Evolutionary conservation across 2,797 vertebrate species (phyloP), one percentile per base, ranked within the genome.

Genomic region (Squalus acanthias): DNA sequence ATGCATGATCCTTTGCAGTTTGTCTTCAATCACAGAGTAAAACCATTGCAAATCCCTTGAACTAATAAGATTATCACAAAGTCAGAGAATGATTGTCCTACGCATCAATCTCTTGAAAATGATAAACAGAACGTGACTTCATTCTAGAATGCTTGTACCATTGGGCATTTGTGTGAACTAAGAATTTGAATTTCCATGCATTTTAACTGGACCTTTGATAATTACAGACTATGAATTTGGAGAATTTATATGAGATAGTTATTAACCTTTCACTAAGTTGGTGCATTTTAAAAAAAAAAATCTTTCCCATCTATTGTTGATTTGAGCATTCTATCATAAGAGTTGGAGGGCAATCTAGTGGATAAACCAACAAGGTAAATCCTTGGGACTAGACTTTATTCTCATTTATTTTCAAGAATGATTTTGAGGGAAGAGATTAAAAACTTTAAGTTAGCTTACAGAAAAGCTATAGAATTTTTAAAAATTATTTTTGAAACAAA

Each of bases 31-130:
- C 70, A 57, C 26, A 60, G 94, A 26, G 26, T 95, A 95, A 95
- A 95, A 95, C 70, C 94, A 29, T 57, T 95, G 70, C 53, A 76
- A 95, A 95, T 76, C 70, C 94, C 94, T 95, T 95, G 46, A 76
- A 95, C 70, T 95, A 76, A 76, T 74, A 74, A 17, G 94, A 95
- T 95, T 76, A 95, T 95, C 72, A 74, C 26, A 76, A 95, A 95
- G 94, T 76, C 94, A 95, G 94, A 2, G 46, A 72, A 95, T 33
- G 70, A 76, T 76, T 95, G 94, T 95, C 50, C 70, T 57, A 76
- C 46, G 26, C 53, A 60, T 95, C 94, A 95, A 9, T 33, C 70
- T 76, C 1, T 20, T 76, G 46, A 74, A 76, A 76, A 53, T 57
- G 94, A 76, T 76, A 95, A 95, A 95, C 74, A 95, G 94, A 26